A percentile compares a stretch with the other conserved stretches of the same genome.
These are phyloP conservation scores for Dichetophora obliterata DNA, from an alignment of 2,888 invertebrate species.

Conservation along the genomic window DNA sequence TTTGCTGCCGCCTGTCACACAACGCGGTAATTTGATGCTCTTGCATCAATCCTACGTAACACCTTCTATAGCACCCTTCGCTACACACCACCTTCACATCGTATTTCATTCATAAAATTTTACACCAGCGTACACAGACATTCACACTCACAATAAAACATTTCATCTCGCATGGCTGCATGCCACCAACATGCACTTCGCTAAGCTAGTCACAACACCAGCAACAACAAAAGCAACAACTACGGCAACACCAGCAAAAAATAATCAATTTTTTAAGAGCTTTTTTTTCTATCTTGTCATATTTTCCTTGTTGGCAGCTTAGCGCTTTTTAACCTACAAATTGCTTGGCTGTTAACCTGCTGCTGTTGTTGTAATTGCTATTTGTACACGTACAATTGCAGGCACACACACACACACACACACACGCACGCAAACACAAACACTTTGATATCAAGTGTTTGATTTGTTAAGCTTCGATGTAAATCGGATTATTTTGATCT, in stretches of 20 bases:
- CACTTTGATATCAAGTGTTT: slow-evolving; percentile 34
- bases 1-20: slow-evolving; percentile 43
- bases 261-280: background rate
- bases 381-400: background rate
- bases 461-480: slow-evolving; percentile 49
- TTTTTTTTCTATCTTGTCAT: slow-evolving; percentile 16
- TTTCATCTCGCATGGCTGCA: background rate
- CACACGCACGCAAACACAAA: background rate
- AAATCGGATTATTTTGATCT: slow-evolving; percentile 48
- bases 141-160: background rate
- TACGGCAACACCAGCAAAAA: slow-evolving; percentile 43
- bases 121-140: background rate
- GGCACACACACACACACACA: too few relatives aligned
- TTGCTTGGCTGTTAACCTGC: slow-evolving; percentile 18
- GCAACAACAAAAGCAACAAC: slow-evolving; percentile 35
- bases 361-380: slow-evolving; percentile 19
- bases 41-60: background rate
- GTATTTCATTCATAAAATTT: too few relatives aligned
- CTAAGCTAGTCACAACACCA: slow-evolving; percentile 16
- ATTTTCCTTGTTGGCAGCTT: slow-evolving; percentile 22
- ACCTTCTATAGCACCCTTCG: background rate
- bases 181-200: slow-evolving; percentile 34
- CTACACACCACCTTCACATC: background rate
- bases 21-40: slow-evolving; percentile 58
- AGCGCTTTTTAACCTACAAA: slow-evolving; percentile 24